phyloP scores from a whole-genome alignment of 2,888 invertebrate species.

The Tachina fera region DNA sequence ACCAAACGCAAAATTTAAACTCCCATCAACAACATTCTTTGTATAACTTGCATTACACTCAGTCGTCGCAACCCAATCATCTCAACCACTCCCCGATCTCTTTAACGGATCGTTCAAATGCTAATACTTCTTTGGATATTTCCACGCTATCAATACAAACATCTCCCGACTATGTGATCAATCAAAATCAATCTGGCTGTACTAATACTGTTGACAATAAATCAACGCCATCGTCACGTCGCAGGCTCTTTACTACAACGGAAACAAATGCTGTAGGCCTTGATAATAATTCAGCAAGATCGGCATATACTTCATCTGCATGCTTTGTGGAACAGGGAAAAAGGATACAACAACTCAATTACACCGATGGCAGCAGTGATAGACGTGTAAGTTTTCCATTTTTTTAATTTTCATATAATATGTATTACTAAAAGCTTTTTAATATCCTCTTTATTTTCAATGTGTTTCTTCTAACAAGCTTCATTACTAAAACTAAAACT shows the following conservation, averaged over 20 bases:
- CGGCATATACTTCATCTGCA: conserved; percentile 1
- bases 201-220: not conserved
- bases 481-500: conserved; percentile 41
- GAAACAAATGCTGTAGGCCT: conserved; percentile 8
- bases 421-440: not conserved
- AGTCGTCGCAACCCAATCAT: conserved; percentile 34
- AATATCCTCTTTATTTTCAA: conserved; percentile 43
- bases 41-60: conserved; percentile 3
- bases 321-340: conserved; percentile 10
- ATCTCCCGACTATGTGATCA: conserved; percentile 15
- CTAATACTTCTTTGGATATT: conserved; percentile 60
- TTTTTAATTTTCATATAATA: conserved; percentile 7
- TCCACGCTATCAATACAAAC: conserved; percentile 49
- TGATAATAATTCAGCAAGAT: conserved; percentile 1
- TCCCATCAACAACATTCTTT: conserved; percentile 13
- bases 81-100: conserved; percentile 26
- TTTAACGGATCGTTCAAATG: conserved; percentile 59
- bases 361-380: conserved; percentile 21
- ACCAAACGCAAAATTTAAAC: not conserved
- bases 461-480: conserved; percentile 64
- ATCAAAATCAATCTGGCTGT: conserved; percentile 10
- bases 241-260: conserved; percentile 52
- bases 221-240: conserved; percentile 46
- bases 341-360: conserved; percentile 7
- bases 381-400: conserved; percentile 72